These are phyloP conservation scores for Illadopsis cleaveri DNA, from an alignment of 2,113 vertebrate genomes.

Conservation along the genomic window DNA sequence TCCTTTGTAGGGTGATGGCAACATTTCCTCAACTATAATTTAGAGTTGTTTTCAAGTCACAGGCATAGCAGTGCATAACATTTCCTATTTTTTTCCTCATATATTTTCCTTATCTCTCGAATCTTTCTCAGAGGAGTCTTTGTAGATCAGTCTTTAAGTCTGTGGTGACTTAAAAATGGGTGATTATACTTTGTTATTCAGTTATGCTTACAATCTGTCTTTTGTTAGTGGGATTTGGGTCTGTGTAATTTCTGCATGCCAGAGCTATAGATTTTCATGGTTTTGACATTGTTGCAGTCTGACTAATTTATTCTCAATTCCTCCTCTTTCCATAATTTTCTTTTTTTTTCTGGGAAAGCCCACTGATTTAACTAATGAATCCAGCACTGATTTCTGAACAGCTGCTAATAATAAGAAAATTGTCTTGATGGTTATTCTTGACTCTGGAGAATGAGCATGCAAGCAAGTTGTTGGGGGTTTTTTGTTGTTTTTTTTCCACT, in stretches of 20 bases:
- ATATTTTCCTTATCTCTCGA: not conserved
- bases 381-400: constrained; percentile 46
- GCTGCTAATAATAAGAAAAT: constrained; percentile 58
- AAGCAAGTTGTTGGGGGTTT: not conserved
- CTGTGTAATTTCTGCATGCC: not conserved
- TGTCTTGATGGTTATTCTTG: not conserved
- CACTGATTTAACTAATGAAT: constrained; percentile 40
- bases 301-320: constrained; percentile 5
- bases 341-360: constrained; percentile 2
- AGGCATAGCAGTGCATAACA: fast-evolving
- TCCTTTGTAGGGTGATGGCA: not conserved
- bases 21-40: not conserved
- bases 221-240: not conserved
- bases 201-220: not conserved
- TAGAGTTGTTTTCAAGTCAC: not conserved
- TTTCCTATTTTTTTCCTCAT: not conserved
- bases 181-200: not conserved
- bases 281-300: not conserved
- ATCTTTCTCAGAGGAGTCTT: not conserved
- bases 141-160: not conserved
- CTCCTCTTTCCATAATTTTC: not conserved
- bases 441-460: not conserved
- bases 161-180: not conserved
- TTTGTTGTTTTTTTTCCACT: not conserved
- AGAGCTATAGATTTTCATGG: not conserved